Evolutionary conservation across 2,113 vertebrate genomes (phyloP).

Genomic region (Crotalus viridis): DNA sequence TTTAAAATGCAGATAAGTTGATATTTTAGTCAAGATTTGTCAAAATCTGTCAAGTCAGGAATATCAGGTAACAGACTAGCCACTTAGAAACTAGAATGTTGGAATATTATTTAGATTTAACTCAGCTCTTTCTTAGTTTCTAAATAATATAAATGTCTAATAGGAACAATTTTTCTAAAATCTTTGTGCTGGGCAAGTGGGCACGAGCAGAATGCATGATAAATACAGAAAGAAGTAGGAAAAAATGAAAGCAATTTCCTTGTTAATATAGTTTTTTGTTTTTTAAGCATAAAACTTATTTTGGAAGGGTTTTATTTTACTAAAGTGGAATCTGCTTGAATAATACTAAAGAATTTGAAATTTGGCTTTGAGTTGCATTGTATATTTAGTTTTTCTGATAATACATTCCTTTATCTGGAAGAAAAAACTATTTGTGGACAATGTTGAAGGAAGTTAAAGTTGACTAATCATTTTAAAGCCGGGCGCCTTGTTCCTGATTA

Average conservation of each 20-base stretch:
- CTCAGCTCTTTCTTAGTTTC: neutral
- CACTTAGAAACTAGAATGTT: neutral
- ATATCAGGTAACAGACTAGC: neutral
- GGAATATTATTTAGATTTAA: neutral
- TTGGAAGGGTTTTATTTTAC: neutral
- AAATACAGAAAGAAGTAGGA: neutral
- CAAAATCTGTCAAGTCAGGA: neutral
- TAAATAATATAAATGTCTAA: neutral
- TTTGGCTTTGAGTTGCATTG: neutral
- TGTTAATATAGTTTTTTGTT: neutral
- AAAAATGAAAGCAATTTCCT: neutral
- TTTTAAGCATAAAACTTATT: neutral
- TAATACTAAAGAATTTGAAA: neutral
- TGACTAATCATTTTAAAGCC: neutral
- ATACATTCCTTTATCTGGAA: neutral
- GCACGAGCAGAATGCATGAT: neutral
- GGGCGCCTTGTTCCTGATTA: neutral
- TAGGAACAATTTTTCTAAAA: neutral
- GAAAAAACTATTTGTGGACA: neutral
- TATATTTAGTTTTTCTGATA: neutral
- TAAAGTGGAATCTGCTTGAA: neutral
- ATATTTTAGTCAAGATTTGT: neutral
- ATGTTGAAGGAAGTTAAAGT: neutral
- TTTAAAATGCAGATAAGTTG: neutral
- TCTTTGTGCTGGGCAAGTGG: neutral